Conservation (phyloP, 2,113 vertebrate species). For the Anhinga anhinga region DNA sequence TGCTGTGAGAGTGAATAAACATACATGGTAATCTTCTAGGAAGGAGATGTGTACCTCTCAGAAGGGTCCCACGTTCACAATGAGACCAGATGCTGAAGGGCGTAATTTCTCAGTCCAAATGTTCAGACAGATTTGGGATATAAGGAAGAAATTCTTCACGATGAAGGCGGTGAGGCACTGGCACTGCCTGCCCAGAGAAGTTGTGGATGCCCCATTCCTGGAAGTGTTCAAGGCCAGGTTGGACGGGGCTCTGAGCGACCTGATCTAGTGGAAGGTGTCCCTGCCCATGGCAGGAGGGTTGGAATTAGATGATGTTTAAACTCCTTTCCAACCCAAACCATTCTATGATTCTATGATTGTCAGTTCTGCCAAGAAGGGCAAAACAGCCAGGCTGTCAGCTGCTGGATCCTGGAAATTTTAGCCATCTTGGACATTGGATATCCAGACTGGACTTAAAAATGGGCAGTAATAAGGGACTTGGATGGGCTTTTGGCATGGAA, state of each 20-base stretch:
- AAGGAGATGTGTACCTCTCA: not conserved
- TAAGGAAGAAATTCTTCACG: too few relatives aligned
- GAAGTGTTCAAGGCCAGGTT: too few relatives aligned
- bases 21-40: not conserved
- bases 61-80: not conserved
- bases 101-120: not conserved
- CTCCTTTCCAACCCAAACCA: too few relatives aligned
- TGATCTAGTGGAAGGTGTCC: too few relatives aligned
- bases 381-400: not conserved
- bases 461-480: not conserved
- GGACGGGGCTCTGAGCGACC: too few relatives aligned
- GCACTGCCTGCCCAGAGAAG: too few relatives aligned
- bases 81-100: not conserved
- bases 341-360: not conserved
- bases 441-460: not conserved
- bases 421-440: accelerated
- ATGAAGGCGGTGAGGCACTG: too few relatives aligned
- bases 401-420: not conserved
- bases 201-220: too few relatives aligned
- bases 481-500: not conserved
- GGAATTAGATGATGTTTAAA: too few relatives aligned
- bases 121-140: not conserved
- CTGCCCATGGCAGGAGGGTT: too few relatives aligned
- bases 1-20: accelerated
- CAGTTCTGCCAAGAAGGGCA: not conserved